Evolutionary conservation across 2,113 vertebrate species (phyloP).

Genomic region (Scomber scombrus): DNA sequence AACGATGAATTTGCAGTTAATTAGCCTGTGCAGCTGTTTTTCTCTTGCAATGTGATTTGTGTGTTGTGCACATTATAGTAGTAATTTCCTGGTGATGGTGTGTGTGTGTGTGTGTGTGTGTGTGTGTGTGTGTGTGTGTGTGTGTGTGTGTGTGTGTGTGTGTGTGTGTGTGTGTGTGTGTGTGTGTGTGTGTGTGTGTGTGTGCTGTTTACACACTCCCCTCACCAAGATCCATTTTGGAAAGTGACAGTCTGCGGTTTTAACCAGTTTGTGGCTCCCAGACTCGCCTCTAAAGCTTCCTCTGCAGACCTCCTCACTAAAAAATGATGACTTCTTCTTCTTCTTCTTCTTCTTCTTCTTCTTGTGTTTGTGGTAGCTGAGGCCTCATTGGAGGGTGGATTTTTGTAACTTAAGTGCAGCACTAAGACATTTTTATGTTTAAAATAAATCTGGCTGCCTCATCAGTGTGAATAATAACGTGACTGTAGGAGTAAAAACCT

Average conservation of each 20-base stretch:
- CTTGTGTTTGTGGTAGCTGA: not conserved
- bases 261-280: slow-evolving; percentile 35
- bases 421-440: slow-evolving; percentile 5
- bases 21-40: slow-evolving; percentile 34
- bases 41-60: not conserved
- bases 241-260: not conserved
- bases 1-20: slow-evolving; percentile 61
- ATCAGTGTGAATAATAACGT: not conserved
- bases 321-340: no score
- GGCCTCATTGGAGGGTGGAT: not conserved
- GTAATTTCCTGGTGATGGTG: not conserved
- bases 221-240: slow-evolving; percentile 39
- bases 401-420: not conserved
- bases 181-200: not conserved
- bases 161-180: no score
- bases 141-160: no score
- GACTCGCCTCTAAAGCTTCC: slow-evolving; percentile 26
- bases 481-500: no score
- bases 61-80: slow-evolving; percentile 4
- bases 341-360: not conserved
- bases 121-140: no score
- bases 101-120: not conserved
- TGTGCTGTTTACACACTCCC: not conserved
- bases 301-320: not conserved
- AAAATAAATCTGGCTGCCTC: not conserved